Base-by-base conservation (phyloP, 2,888 invertebrate genomes). In the Eupithecia subfuscata region DNA sequence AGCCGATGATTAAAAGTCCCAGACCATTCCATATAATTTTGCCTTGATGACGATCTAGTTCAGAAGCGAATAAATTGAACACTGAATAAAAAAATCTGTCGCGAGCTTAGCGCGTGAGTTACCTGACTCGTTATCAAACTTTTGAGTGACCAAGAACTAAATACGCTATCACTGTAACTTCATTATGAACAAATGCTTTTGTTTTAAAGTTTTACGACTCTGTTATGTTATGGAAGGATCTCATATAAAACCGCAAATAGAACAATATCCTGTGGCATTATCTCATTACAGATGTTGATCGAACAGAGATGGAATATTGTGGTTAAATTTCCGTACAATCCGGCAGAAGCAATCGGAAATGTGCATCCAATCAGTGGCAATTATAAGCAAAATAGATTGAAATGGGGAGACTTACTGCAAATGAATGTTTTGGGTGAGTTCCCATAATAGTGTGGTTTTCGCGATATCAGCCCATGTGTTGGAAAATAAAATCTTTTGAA, bases 171-270 rank as follows among this genome's bases (percentile, higher is more conserved):
- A 22, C 4, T 25, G 56, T 56, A 56, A 11, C 11, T 11, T 56
- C 22, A 56, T 22, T 56, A 22, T 0, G 22, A n/a, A n/a, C 52
- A 48, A 8, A 52, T 9, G 9, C 22, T 56, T 22, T 56, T 56
- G 4, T 25, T 56, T 25, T 60, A 22, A 22, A 56, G 25, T 22
- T 60, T 2, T 34, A 30, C 18, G 9, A 64, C 30, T 18, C 16
- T 25, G 60, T 2, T 25, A 64, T 64, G n/a, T 11, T 22, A 56
- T 56, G 1, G 11, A 63, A 14, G 63, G 63, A 63, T 34, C 8
- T 30, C 30, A 16, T 18, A 72, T 34, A 40, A 34, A 70, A 72
- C 75, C 65, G n/a, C 65, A 75, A 18, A 25, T 34, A 34, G 9
- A 64, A 30, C 64, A 64, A 64, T 64, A 64, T 64, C 18, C n/a